Conservation (phyloP, 2,113 vertebrate genomes). For the Caranx ignobilis region DNA sequence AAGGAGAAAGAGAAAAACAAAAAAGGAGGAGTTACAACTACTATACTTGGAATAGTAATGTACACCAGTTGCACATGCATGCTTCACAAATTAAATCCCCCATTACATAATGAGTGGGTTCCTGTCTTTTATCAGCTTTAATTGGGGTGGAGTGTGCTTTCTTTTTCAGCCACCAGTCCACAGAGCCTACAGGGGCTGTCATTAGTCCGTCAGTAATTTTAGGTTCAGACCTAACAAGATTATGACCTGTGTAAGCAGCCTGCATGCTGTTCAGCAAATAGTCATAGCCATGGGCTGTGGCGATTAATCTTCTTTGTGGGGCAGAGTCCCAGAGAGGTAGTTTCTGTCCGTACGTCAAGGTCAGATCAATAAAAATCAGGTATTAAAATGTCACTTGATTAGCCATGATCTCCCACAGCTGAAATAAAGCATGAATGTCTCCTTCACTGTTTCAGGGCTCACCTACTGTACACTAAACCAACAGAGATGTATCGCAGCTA, state of each 20-base stretch:
- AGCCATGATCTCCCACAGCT: slow-evolving; percentile 12
- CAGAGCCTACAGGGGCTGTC: background rate
- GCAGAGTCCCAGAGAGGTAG: slow-evolving; percentile 10
- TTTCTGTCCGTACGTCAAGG: slow-evolving; percentile 35
- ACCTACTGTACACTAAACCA: background rate
- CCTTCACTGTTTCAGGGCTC: background rate
- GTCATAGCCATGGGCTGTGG: background rate
- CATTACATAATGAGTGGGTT: background rate
- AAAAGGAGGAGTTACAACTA: too few relatives aligned
- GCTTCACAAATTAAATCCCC: slow-evolving; percentile 16
- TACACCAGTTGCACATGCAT: slow-evolving; percentile 7
- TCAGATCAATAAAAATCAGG: slow-evolving; percentile 48
- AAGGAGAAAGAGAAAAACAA: too few relatives aligned
- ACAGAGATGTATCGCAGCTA: background rate
- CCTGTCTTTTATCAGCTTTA: slow-evolving; percentile 11
- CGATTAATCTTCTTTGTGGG: slow-evolving; percentile 37
- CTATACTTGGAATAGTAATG: background rate
- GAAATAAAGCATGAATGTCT: slow-evolving; percentile 16
- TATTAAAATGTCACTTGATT: slow-evolving; percentile 50
- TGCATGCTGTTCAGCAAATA: slow-evolving; percentile 16
- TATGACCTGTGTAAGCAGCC: background rate
- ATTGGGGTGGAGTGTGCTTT: background rate
- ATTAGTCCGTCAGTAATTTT: background rate
- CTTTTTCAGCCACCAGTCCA: background rate
- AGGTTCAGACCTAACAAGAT: background rate